Conservation (phyloP, 2,797 vertebrate genomes). For the Sternarchorhynchus goeldii region DNA sequence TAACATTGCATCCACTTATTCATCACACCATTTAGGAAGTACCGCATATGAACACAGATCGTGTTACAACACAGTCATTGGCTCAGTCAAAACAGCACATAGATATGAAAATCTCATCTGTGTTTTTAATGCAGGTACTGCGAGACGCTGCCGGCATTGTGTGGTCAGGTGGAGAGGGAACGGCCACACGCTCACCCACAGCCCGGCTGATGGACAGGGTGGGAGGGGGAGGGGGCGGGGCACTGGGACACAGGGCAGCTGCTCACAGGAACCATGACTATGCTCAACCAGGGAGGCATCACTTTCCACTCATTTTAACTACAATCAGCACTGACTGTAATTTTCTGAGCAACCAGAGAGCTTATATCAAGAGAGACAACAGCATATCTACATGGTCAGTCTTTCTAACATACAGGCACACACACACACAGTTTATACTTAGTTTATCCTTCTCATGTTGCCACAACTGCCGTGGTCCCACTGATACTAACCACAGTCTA, state of each 20-base stretch:
- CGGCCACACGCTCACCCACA: slow-evolving; percentile 34
- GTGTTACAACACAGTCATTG: background rate
- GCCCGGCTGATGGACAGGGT: slow-evolving; percentile 61
- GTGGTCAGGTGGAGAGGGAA: slow-evolving; percentile 13
- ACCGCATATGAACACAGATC: background rate
- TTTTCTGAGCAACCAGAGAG: slow-evolving; percentile 87
- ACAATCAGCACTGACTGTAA: slow-evolving; percentile 79
- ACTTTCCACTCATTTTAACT: slow-evolving; percentile 77
- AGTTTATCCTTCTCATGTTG: too few relatives aligned
- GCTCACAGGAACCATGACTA: slow-evolving; percentile 76
- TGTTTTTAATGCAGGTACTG: background rate
- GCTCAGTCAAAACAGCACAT: background rate
- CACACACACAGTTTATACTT: background rate
- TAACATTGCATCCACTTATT: background rate
- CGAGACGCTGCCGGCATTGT: background rate
- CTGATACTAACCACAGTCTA: background rate
- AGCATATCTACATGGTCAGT: slow-evolving; percentile 44
- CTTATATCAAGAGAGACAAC: slow-evolving; percentile 82
- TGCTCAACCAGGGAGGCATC: slow-evolving; percentile 72
- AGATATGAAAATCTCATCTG: background rate
- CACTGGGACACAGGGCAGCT: slow-evolving; percentile 61
- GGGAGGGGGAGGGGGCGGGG: slow-evolving; percentile 63
- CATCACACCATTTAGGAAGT: background rate
- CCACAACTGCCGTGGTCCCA: too few relatives aligned
- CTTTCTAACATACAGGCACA: slow-evolving; percentile 35